These are phyloP conservation scores for Globia sparganii DNA, from an alignment of 2,888 invertebrate species.

Conservation along the genomic window DNA sequence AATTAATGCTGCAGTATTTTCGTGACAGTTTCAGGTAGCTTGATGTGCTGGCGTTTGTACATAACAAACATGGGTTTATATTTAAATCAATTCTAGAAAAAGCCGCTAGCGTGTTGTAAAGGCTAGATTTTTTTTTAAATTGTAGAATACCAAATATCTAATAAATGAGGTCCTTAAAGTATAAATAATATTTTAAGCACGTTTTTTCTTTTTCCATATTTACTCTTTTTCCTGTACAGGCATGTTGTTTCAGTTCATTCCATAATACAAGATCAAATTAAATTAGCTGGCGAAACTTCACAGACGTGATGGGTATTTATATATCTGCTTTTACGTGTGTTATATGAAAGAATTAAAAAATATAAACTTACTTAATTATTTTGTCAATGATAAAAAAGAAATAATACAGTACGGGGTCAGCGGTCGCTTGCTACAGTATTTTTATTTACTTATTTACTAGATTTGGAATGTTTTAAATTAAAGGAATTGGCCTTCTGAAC, in stretches of 20 bases:
- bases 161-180: not conserved
- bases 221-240: constrained; percentile 35
- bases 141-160: not conserved
- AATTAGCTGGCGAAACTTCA: not conserved
- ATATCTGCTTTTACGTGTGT: not conserved
- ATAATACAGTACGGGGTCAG: not conserved
- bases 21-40: too few species aligned
- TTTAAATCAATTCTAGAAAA: not conserved
- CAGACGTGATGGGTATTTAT: not conserved
- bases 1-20: too few species aligned
- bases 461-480: too few species aligned
- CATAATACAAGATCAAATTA: not conserved
- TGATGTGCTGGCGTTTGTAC: too few species aligned
- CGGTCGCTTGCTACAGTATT: too few species aligned
- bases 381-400: too few species aligned
- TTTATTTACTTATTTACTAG: too few species aligned
- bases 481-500: too few species aligned
- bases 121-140: not conserved
- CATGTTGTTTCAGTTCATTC: constrained; percentile 23
- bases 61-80: too few species aligned
- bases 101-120: not conserved
- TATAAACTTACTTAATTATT: not conserved
- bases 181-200: constrained; percentile 1
- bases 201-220: constrained; percentile 2
- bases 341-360: not conserved